phyloP scores from a whole-genome alignment of 1,140 invertebrate species.

The Himalopsyche phryganea region DNA sequence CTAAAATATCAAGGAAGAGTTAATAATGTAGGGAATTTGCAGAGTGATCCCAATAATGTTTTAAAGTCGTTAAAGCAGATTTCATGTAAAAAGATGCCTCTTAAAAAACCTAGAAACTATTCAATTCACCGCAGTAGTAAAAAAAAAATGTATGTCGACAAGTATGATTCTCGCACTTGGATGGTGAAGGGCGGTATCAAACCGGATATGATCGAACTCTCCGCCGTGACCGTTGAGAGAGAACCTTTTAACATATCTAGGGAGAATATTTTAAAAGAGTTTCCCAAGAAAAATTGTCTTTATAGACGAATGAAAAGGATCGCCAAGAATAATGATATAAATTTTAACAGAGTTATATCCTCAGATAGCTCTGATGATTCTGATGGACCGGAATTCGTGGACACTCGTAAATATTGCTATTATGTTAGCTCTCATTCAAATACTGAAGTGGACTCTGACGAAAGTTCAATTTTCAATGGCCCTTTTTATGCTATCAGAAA shows the following conservation, averaged over 20 bases:
- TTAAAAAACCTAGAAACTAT: too few species aligned
- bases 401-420: slow-evolving; percentile 4
- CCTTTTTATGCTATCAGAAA: slow-evolving; percentile 13
- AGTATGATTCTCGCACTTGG: too few species aligned
- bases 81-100: too few species aligned
- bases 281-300: neutral
- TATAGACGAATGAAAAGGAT: neutral
- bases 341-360: neutral
- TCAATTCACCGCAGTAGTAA: too few species aligned
- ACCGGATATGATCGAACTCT: neutral
- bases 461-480: slow-evolving; percentile 15
- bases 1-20: too few species aligned
- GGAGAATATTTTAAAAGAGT: neutral
- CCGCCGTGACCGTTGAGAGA: too few species aligned
- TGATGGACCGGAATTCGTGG: neutral
- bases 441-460: slow-evolving; percentile 10
- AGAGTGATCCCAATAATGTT: too few species aligned
- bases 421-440: neutral
- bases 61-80: too few species aligned
- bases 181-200: too few species aligned
- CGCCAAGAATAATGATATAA: neutral
- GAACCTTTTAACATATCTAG: neutral
- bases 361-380: slow-evolving; percentile 2
- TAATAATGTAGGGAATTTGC: too few species aligned
- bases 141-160: too few species aligned